Evolutionary conservation across 1,140 invertebrate genomes (phyloP).

Genomic region (Rhopalosiphum padi): DNA sequence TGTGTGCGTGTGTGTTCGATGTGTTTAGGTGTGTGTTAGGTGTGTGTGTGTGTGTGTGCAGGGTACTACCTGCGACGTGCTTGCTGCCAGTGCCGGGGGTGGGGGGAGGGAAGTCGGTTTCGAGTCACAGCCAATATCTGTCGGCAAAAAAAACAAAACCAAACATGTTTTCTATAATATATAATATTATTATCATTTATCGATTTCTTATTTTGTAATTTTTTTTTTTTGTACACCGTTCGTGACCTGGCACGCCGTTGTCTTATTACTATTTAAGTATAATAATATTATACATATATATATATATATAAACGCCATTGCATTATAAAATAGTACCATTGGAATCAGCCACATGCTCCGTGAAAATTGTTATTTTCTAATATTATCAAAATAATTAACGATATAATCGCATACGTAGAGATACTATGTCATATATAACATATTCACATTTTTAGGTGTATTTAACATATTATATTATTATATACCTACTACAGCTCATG

Average conservation of each 20-base stretch:
- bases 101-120: neutral
- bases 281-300: no score
- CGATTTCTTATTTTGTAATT: neutral
- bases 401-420: neutral
- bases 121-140: constrained; percentile 3
- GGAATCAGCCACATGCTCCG: neutral
- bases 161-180: constrained; percentile 9
- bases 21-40: neutral
- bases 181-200: constrained; percentile 4
- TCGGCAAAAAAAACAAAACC: constrained; percentile 31
- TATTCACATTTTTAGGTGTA: neutral
- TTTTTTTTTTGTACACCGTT: neutral
- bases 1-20: no score
- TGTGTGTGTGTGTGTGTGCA: neutral
- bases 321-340: neutral
- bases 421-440: neutral
- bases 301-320: neutral
- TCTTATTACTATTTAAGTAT: neutral
- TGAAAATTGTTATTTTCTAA: neutral
- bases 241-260: neutral
- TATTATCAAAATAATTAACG: neutral
- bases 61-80: neutral
- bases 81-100: neutral
- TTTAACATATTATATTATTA: no score
- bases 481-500: neutral